These are phyloP conservation scores for Plagodis dolabraria DNA, from an alignment of 2,888 invertebrate genomes.

Conservation along the genomic window DNA sequence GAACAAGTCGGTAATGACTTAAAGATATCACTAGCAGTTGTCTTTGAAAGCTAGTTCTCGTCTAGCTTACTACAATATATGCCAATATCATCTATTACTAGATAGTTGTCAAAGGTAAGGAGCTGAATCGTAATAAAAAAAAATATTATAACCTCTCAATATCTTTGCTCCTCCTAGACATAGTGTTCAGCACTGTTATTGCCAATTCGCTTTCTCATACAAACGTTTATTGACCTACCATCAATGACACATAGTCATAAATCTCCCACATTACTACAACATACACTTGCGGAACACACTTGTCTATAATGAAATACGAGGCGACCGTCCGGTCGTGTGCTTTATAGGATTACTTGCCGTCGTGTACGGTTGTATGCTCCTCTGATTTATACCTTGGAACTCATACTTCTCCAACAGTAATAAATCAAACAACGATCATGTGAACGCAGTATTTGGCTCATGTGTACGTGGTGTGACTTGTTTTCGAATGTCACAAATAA, in stretches of 20 bases:
- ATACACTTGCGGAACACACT: conserved; percentile 36
- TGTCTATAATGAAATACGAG: conserved; percentile 39
- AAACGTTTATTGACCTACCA: neutral
- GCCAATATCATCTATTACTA: no score
- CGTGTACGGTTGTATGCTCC: conserved; percentile 31
- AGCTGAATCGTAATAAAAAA: no score
- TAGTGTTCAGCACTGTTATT: no score
- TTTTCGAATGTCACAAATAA: no score
- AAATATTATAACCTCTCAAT: no score
- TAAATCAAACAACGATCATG: conserved; percentile 3
- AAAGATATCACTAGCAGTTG: no score
- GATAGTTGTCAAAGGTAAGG: no score
- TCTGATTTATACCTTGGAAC: conserved; percentile 27
- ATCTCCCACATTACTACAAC: conserved; percentile 11
- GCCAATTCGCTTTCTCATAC: neutral
- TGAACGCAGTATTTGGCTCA: neutral
- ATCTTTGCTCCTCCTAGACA: no score
- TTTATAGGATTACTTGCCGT: conserved; percentile 36
- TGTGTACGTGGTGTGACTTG: neutral
- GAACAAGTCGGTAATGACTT: no score
- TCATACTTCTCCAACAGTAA: conserved; percentile 3
- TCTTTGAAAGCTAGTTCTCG: no score
- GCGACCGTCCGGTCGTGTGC: conserved; percentile 23
- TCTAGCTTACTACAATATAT: no score
- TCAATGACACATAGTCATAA: conserved; percentile 3